A percentile compares a stretch with the other conserved stretches of the same genome.
phyloP scores from a whole-genome alignment of 2,797 vertebrate genomes.

The Numenius phaeopus region DNA sequence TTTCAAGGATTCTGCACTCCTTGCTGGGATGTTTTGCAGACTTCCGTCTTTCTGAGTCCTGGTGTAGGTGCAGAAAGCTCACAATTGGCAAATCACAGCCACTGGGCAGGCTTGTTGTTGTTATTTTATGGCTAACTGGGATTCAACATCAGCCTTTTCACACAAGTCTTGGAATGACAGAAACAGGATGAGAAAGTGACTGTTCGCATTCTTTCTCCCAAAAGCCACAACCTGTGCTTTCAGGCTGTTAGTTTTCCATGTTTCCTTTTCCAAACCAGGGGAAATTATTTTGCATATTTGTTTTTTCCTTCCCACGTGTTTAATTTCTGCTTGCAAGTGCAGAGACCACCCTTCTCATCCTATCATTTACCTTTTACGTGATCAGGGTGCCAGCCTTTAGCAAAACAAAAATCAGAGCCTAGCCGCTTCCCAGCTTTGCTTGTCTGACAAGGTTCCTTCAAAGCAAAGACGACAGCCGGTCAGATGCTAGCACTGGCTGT shows the following conservation, averaged over 20 bases:
- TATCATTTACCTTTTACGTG: background rate
- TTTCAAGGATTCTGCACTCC: background rate
- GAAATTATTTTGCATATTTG: background rate
- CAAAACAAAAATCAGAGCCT: background rate
- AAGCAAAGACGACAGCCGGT: background rate
- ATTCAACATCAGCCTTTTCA: background rate
- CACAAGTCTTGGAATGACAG: background rate
- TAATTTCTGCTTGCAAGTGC: background rate
- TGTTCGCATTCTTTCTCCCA: background rate
- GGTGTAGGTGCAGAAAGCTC: constrained; percentile 32
- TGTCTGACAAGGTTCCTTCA: background rate
- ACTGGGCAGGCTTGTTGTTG: background rate
- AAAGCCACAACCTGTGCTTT: background rate
- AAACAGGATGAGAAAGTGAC: constrained; percentile 24
- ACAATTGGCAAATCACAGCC: background rate
- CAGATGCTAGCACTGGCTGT: background rate
- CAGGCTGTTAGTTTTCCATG: background rate
- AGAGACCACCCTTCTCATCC: background rate
- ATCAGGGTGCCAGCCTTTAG: background rate
- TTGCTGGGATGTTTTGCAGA: constrained; percentile 19
- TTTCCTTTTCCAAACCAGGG: background rate
- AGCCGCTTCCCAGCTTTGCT: background rate
- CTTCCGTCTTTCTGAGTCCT: background rate
- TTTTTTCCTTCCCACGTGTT: background rate
- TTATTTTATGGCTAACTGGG: constrained; percentile 25